Conservation (phyloP, 1,140 invertebrate species). For the Leptinotarsa lineolata region DNA sequence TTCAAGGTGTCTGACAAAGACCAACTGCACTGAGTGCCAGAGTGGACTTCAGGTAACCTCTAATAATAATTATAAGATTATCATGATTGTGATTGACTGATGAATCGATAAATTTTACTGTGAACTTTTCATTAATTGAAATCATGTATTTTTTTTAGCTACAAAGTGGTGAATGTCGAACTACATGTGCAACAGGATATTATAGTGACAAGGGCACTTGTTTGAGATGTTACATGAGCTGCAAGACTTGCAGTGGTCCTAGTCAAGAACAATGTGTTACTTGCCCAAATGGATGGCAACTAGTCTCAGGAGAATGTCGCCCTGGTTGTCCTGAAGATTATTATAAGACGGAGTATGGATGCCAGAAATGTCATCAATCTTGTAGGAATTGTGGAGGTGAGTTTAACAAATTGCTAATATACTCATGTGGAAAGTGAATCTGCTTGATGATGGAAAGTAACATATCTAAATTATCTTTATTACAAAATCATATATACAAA, state of each 20-base stretch:
- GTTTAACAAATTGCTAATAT: slow-evolving; percentile 2
- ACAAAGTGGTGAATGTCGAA: slow-evolving; percentile 78
- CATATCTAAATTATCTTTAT: too few species aligned
- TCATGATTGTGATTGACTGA: too few species aligned
- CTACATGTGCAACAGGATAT: slow-evolving; percentile 76
- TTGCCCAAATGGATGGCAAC: slow-evolving; percentile 75
- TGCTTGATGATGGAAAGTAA: too few species aligned
- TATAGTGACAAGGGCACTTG: slow-evolving; percentile 82
- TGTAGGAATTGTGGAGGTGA: slow-evolving; percentile 79
- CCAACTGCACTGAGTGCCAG: slow-evolving; percentile 78
- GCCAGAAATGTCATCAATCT: slow-evolving; percentile 83
- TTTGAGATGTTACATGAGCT: slow-evolving; percentile 80
- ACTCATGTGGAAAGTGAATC: not conserved
- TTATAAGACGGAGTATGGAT: slow-evolving; percentile 77
- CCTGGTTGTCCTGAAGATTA: slow-evolving; percentile 83
- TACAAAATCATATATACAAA: too few species aligned
- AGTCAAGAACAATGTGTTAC: slow-evolving; percentile 80
- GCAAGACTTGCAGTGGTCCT: slow-evolving; percentile 80
- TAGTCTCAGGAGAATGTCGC: slow-evolving; percentile 80
- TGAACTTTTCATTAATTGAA: not conserved
- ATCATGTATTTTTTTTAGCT: slow-evolving; percentile 54
- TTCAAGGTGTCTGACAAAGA: slow-evolving; percentile 71
- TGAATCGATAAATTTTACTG: too few species aligned
- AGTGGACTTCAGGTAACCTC: slow-evolving; percentile 64
- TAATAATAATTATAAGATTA: not conserved